A percentile compares a stretch with the other conserved stretches of the same genome.
Conservation (phyloP, 2,888 invertebrate genomes). For the Spodoptera exigua region DNA sequence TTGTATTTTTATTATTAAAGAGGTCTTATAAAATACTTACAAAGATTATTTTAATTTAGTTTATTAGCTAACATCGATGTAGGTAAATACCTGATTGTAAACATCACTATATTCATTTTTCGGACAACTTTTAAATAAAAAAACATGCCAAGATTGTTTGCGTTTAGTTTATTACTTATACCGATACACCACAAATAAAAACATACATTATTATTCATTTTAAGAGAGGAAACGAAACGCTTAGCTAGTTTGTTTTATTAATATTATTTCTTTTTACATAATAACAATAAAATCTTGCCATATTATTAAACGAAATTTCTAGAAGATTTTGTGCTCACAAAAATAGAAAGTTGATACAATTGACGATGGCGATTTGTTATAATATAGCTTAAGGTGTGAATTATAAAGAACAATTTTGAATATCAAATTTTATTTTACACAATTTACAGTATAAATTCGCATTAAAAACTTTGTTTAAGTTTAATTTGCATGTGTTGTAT, state of each 20-base stretch:
- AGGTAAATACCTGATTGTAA: no score
- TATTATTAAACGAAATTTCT: slow-evolving; percentile 26
- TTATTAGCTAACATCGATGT: no score
- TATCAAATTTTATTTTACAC: background rate
- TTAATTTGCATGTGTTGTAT: background rate
- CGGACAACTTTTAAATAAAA: no score
- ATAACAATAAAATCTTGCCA: slow-evolving; percentile 42
- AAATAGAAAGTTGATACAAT: slow-evolving; percentile 8
- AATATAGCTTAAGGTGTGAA: background rate
- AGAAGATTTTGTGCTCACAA: slow-evolving; percentile 29
- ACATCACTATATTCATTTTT: no score
- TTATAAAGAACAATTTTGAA: background rate
- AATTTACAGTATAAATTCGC: background rate
- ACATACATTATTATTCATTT: background rate
- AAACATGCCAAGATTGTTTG: no score
- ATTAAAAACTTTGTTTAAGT: no score
- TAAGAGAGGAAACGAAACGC: slow-evolving; percentile 22
- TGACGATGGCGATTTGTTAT: slow-evolving; percentile 3
- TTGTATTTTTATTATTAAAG: no score
- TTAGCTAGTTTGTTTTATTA: slow-evolving; percentile 14
- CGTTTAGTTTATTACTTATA: no score
- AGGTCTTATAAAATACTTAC: no score
- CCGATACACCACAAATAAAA: no score
- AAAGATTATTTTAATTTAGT: no score
- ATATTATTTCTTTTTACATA: background rate